A percentile compares a stretch with the other conserved stretches of the same genome.
These are phyloP conservation scores for Indri indri DNA, from an alignment of 2,113 vertebrate species.

Conservation along the genomic window DNA sequence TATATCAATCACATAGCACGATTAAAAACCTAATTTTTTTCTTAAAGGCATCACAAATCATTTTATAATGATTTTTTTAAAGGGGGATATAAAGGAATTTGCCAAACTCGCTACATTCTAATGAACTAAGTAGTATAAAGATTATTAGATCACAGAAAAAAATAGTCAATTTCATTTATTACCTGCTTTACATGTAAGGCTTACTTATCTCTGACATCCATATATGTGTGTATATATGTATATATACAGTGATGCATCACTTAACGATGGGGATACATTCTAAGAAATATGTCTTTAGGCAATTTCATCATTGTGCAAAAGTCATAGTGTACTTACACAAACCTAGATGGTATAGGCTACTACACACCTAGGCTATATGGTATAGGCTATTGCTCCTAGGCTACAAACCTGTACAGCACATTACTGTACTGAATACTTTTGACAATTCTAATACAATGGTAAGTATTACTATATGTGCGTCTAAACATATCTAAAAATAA, in stretches of 20 bases:
- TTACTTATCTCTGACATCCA: neutral
- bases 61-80: constrained; percentile 14
- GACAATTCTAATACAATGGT: neutral
- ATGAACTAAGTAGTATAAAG: neutral
- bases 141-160: neutral
- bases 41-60: constrained; percentile 15
- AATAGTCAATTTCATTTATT: neutral
- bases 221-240: neutral
- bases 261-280: neutral
- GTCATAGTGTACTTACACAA: neutral
- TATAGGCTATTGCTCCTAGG: neutral
- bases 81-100: neutral
- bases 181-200: neutral
- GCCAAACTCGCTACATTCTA: neutral
- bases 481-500: neutral
- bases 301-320: neutral
- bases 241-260: neutral
- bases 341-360: neutral
- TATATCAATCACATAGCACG: neutral
- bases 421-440: neutral
- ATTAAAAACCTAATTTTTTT: constrained; percentile 22
- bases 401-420: neutral
- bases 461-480: neutral
- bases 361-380: neutral
- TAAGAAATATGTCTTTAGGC: neutral